A percentile compares a stretch with the other conserved stretches of the same genome.
phyloP scores from a whole-genome alignment of 2,888 invertebrate genomes.

The Flexamia atlantica region DNA sequence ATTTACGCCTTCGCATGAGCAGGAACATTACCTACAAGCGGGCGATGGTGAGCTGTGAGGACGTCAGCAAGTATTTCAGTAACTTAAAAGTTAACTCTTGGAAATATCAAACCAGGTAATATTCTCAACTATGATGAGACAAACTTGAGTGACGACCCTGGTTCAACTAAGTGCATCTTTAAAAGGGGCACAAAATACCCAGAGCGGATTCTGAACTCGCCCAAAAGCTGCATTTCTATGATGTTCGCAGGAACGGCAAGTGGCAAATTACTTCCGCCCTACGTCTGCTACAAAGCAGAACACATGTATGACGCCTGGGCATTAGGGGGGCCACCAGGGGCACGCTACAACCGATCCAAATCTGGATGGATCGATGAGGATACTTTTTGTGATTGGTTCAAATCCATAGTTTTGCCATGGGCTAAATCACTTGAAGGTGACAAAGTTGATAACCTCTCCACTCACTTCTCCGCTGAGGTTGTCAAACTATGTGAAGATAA shows the following conservation, averaged over 20 bases:
- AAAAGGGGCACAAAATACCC: slow-evolving; percentile 1
- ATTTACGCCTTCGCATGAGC: neutral
- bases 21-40: neutral
- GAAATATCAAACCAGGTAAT: neutral
- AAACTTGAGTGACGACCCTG: slow-evolving; percentile 29
- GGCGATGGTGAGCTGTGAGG: neutral
- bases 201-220: neutral
- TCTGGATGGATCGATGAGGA: slow-evolving; percentile 71
- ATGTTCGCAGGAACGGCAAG: slow-evolving; percentile 64
- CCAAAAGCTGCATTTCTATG: neutral
- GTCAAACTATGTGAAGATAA: no score
- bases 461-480: no score
- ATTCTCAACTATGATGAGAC: slow-evolving; percentile 13
- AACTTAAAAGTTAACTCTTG: neutral
- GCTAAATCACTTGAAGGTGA: neutral
- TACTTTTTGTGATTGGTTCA: slow-evolving; percentile 71
- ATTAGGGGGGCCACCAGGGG: slow-evolving; percentile 62
- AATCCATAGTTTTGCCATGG: neutral
- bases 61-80: neutral
- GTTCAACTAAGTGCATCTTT: neutral
- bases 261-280: slow-evolving; percentile 64
- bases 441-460: no score
- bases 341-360: slow-evolving; percentile 70
- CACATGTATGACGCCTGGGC: slow-evolving; percentile 65
- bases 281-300: slow-evolving; percentile 64